Conservation (phyloP, 2,797 vertebrate genomes). For the Sus cebifrons region DNA sequence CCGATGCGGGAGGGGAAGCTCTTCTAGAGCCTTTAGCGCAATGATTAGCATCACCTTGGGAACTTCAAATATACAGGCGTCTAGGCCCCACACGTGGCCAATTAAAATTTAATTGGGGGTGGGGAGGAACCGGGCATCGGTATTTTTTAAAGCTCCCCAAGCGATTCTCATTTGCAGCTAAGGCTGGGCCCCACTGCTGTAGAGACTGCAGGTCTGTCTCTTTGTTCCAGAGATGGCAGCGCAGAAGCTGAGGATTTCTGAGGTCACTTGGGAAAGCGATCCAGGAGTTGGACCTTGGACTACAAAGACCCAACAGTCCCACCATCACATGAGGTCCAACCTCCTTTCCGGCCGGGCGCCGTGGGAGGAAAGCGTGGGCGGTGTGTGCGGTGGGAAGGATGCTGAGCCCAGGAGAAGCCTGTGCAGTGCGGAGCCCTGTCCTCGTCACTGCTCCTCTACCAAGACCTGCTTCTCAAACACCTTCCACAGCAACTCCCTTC, state of each 20-base stretch:
- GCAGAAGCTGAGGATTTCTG: neutral
- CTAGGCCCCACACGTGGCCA: neutral
- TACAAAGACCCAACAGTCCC: neutral
- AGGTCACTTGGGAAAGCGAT: slow-evolving; percentile 32
- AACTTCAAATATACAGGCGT: neutral
- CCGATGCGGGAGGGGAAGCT: neutral
- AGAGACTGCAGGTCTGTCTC: neutral
- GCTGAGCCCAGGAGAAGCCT: neutral
- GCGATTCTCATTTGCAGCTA: neutral
- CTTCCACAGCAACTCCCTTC: neutral
- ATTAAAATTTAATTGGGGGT: neutral
- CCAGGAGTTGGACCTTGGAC: neutral
- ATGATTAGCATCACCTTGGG: neutral
- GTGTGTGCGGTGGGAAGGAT: neutral
- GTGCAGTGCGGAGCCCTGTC: rapidly evolving
- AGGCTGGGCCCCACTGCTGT: neutral
- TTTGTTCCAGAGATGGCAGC: neutral
- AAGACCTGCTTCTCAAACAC: neutral
- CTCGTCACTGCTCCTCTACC: neutral
- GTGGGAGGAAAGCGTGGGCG: neutral
- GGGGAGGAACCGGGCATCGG: neutral
- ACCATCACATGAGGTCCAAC: too few relatives aligned
- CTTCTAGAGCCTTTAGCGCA: neutral
- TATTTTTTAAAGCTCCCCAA: neutral
- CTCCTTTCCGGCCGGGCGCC: neutral